phyloP scores from a whole-genome alignment of 2,113 vertebrate genomes.

The Triplophysa tibetana region DNA sequence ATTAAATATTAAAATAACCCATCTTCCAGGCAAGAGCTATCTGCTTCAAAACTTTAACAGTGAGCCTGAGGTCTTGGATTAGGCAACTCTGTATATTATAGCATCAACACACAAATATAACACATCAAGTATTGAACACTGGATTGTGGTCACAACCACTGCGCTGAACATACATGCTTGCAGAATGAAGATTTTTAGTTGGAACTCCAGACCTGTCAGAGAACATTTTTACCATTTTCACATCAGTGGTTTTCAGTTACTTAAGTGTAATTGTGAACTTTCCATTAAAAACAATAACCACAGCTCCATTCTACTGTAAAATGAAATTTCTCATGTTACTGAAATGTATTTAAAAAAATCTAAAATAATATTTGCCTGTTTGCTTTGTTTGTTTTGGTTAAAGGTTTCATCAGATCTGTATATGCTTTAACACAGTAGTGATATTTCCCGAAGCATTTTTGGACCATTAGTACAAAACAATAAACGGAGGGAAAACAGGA shows the following conservation, averaged over 20 bases:
- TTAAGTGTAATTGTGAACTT: background rate
- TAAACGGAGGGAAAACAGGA: background rate
- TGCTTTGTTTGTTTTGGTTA: too few relatives aligned
- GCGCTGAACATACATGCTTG: background rate
- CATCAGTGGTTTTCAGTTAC: background rate
- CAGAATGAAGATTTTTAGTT: background rate
- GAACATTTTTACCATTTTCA: conserved; percentile 25
- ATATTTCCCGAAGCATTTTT: background rate
- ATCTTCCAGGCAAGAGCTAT: too few relatives aligned
- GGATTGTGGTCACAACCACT: conserved; percentile 8
- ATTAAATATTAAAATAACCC: background rate
- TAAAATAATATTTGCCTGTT: too few relatives aligned
- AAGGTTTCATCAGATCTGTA: too few relatives aligned
- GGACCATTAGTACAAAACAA: background rate
- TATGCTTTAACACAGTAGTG: background rate
- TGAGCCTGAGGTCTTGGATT: background rate
- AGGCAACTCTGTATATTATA: background rate
- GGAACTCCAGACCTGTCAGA: background rate
- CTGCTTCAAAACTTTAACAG: background rate
- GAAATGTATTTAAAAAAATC: too few relatives aligned
- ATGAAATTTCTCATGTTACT: too few relatives aligned
- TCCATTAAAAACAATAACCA: too few relatives aligned
- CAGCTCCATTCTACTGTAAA: too few relatives aligned
- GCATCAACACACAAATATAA: background rate
- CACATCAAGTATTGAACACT: background rate